phyloP scores from a whole-genome alignment of 2,113 vertebrate genomes.

The Phaethornis superciliosus region DNA sequence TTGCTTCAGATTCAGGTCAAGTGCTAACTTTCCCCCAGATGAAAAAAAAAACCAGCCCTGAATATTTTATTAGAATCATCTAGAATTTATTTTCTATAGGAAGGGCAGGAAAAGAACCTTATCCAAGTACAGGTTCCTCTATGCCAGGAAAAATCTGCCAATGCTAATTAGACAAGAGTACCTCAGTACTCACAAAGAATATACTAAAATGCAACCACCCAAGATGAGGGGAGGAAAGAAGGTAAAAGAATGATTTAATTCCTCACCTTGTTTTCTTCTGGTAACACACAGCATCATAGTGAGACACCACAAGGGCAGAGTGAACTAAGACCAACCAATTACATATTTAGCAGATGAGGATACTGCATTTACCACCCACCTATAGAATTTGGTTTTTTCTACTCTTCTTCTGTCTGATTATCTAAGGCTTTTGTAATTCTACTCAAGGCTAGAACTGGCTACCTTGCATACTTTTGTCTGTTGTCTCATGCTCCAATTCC shows the following conservation, averaged over 20 bases:
- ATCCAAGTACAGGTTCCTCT: neutral
- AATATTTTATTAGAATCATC: neutral
- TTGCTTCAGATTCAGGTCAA: neutral
- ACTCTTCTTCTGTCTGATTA: neutral
- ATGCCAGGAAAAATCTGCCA: neutral
- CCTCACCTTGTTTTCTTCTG: neutral
- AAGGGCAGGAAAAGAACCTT: neutral
- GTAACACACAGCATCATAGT: neutral
- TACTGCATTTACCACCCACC: neutral
- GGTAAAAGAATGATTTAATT: neutral
- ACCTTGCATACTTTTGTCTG: rapidly evolving
- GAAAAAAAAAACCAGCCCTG: neutral
- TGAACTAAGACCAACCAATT: neutral
- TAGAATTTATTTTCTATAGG: neutral
- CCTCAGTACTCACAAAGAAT: neutral
- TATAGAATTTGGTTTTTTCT: neutral
- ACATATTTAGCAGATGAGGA: neutral
- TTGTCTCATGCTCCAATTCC: neutral
- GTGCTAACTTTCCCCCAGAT: neutral
- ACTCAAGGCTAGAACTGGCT: neutral
- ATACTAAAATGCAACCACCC: neutral
- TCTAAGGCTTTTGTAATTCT: neutral
- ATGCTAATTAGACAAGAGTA: neutral
- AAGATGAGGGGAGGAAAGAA: neutral
- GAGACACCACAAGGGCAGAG: neutral